A percentile compares a stretch with the other conserved stretches of the same genome.
Conservation (phyloP, 2,888 invertebrate genomes). For the Brachypalpus laphriformis region DNA sequence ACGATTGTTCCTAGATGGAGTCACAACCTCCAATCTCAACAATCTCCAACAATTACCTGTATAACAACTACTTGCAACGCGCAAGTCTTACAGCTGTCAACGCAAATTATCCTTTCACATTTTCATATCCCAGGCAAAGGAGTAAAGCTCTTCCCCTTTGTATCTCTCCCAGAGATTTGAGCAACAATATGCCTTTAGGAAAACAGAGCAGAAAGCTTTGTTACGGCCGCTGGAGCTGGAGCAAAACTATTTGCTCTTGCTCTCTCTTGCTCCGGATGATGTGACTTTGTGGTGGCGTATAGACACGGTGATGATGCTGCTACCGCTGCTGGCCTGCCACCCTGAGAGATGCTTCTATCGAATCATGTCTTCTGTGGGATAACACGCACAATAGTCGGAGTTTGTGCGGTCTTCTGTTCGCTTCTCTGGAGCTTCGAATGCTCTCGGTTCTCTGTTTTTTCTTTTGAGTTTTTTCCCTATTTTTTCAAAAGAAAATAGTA, state of each 20-base stretch:
- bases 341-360: slow-evolving; percentile 68
- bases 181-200: slow-evolving; percentile 65
- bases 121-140: slow-evolving; percentile 71
- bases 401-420: slow-evolving; percentile 74
- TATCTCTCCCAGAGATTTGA: slow-evolving; percentile 59
- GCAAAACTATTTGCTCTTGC: slow-evolving; percentile 33
- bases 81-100: slow-evolving; percentile 58
- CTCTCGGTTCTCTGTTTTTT: slow-evolving; percentile 74
- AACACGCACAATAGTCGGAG: slow-evolving; percentile 74
- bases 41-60: slow-evolving; percentile 5
- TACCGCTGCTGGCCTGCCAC: slow-evolving; percentile 57
- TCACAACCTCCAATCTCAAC: neutral
- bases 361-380: slow-evolving; percentile 71
- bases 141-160: slow-evolving; percentile 29
- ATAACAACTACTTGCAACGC: slow-evolving; percentile 11
- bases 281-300: slow-evolving; percentile 50
- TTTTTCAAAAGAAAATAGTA: slow-evolving; percentile 70
- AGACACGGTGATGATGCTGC: slow-evolving; percentile 57
- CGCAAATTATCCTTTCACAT: slow-evolving; percentile 54
- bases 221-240: slow-evolving; percentile 38
- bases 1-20: slow-evolving; percentile 24
- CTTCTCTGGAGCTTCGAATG: slow-evolving; percentile 72
- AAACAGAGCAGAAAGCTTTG: slow-evolving; percentile 63
- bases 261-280: slow-evolving; percentile 49
- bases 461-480: slow-evolving; percentile 72